Conservation (phyloP, 2,113 vertebrate species). For the Sakesphorus luctuosus region DNA sequence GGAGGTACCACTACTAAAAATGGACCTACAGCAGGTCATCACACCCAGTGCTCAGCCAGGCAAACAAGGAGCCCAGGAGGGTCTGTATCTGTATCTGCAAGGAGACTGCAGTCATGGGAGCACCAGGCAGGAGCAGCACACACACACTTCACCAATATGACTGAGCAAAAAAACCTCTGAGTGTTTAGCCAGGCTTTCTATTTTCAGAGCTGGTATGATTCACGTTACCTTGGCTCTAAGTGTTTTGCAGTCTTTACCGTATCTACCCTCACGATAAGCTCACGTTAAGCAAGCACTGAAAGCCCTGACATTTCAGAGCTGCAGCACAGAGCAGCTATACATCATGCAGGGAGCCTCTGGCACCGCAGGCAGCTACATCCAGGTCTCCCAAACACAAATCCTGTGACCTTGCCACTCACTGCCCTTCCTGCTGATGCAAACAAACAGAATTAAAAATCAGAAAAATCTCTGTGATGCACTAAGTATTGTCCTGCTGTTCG, state of each 20-base stretch:
- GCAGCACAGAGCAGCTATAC: not conserved
- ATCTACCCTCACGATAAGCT: constrained; percentile 20
- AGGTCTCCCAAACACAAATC: not conserved
- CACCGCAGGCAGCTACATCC: constrained; percentile 11
- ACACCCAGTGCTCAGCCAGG: not conserved
- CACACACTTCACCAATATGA: constrained; percentile 15
- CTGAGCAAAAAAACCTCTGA: constrained; percentile 23
- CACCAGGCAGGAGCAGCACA: not conserved
- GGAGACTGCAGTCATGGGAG: constrained; percentile 42
- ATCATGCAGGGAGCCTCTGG: not conserved
- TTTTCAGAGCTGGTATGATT: constrained; percentile 44
- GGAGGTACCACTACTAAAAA: not conserved
- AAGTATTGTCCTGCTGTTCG: not conserved
- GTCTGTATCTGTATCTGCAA: not conserved
- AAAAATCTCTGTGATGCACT: not conserved
- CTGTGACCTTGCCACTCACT: not conserved
- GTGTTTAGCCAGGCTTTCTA: not conserved
- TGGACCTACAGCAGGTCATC: not conserved
- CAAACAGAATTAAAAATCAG: not conserved
- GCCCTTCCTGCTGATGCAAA: not conserved
- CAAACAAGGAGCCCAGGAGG: not conserved
- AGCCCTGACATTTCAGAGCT: constrained; percentile 27
- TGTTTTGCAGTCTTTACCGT: not conserved
- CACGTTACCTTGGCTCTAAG: constrained; percentile 31
- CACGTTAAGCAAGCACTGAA: not conserved